Conservation (phyloP, 2,797 vertebrate genomes). For the Pseudotriccus pelzelni region DNA sequence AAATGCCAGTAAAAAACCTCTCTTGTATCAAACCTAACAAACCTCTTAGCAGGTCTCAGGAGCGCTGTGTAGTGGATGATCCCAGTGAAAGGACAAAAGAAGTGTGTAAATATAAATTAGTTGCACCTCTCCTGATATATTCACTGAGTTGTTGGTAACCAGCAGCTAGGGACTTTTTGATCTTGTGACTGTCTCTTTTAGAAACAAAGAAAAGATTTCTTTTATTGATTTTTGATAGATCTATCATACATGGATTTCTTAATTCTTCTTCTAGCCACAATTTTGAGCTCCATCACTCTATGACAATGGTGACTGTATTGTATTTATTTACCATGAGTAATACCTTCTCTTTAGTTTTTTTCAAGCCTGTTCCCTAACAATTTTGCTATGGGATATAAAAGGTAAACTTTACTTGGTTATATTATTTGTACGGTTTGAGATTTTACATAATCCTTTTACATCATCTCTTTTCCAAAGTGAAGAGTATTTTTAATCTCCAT, state of each 20-base stretch:
- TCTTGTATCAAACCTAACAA: background rate
- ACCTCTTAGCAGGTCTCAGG: background rate
- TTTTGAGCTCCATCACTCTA: background rate
- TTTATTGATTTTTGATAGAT: background rate
- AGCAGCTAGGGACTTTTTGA: background rate
- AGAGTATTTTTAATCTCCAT: background rate
- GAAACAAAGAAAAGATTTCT: background rate
- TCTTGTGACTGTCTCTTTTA: background rate
- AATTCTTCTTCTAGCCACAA: background rate
- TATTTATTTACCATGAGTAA: background rate
- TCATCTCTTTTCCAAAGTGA: background rate
- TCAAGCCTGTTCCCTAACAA: background rate
- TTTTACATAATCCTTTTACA: background rate
- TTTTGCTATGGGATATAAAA: background rate
- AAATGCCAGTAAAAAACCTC: background rate
- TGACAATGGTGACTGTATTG: background rate
- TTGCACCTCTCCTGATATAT: background rate
- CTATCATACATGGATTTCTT: background rate
- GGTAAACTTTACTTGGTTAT: background rate
- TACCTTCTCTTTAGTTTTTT: background rate
- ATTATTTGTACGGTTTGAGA: background rate
- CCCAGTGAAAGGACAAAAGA: background rate
- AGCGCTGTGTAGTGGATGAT: background rate
- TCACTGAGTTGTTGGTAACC: background rate
- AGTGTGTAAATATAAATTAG: background rate